These are phyloP conservation scores for Bufotes viridis DNA, from an alignment of 2,797 vertebrate genomes.

Conservation along the genomic window DNA sequence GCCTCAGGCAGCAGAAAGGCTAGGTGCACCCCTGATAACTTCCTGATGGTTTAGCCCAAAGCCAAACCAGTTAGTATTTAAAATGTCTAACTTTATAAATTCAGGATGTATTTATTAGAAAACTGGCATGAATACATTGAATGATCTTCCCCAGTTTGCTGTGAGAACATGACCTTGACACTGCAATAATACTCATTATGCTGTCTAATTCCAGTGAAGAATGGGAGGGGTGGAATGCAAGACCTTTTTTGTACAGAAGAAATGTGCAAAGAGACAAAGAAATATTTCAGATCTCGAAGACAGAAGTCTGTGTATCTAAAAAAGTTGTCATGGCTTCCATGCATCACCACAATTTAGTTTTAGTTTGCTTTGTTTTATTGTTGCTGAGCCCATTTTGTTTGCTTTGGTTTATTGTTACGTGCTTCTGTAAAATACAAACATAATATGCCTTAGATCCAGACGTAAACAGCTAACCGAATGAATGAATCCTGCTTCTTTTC, in stretches of 20 bases:
- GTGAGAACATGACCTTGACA: neutral
- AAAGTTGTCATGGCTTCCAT: neutral
- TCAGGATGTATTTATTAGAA: too few species aligned
- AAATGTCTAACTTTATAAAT: too few species aligned
- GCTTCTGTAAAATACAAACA: slow-evolving; percentile 26
- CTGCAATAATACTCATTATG: neutral
- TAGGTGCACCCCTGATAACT: too few species aligned
- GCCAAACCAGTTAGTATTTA: too few species aligned
- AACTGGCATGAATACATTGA: too few species aligned
- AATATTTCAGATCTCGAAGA: neutral
- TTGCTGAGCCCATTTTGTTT: neutral
- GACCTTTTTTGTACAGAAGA: neutral
- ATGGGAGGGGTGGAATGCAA: neutral
- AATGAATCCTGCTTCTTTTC: slow-evolving; percentile 33
- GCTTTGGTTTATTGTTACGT: neutral
- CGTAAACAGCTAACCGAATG: slow-evolving; percentile 39
- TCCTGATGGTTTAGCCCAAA: too few species aligned
- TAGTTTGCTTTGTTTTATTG: slow-evolving; percentile 2
- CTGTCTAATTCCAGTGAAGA: neutral
- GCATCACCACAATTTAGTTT: neutral
- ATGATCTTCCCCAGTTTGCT: too few species aligned
- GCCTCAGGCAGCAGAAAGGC: too few species aligned
- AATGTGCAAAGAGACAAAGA: neutral
- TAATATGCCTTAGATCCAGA: neutral
- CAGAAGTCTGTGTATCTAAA: neutral